Percentiles rank a stretch among this genome's conserved stretches.
Evolutionary conservation across 2,113 vertebrate species (phyloP).

Genomic region (Tonatia bakeri): DNA sequence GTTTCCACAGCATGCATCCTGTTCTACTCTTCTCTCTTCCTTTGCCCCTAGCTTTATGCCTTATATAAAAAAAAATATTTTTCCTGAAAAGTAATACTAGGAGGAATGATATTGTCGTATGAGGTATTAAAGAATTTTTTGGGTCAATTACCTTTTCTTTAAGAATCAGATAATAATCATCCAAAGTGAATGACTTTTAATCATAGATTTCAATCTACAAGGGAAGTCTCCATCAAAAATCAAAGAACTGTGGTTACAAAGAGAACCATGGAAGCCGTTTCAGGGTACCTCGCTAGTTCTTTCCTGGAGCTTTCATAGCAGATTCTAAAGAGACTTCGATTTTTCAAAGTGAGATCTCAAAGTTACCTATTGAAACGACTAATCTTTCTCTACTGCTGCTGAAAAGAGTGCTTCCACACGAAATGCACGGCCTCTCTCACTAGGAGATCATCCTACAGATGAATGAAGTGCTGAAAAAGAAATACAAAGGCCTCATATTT

Average conservation of each 20-base stretch:
- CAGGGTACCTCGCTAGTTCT: neutral
- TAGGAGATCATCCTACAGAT: neutral
- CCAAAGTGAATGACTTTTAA: neutral
- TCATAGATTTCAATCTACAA: neutral
- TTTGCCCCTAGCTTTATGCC: neutral
- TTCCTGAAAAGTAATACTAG: neutral
- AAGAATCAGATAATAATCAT: neutral
- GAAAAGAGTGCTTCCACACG: neutral
- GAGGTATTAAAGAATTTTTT: neutral
- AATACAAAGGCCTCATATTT: neutral
- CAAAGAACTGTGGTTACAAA: neutral
- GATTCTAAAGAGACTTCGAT: neutral
- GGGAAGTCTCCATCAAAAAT: neutral
- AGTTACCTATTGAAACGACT: neutral
- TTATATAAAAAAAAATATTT: neutral
- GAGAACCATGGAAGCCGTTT: neutral
- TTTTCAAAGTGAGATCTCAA: neutral
- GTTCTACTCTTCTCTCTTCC: neutral
- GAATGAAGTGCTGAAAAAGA: neutral
- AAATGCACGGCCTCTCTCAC: neutral
- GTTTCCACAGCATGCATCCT: neutral
- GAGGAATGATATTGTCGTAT: neutral
- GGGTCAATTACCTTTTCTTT: slow-evolving; percentile 2
- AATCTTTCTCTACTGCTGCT: neutral
- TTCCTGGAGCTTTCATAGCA: neutral